Conservation (phyloP, 2,113 vertebrate genomes). For the Engraulis encrasicolus region DNA sequence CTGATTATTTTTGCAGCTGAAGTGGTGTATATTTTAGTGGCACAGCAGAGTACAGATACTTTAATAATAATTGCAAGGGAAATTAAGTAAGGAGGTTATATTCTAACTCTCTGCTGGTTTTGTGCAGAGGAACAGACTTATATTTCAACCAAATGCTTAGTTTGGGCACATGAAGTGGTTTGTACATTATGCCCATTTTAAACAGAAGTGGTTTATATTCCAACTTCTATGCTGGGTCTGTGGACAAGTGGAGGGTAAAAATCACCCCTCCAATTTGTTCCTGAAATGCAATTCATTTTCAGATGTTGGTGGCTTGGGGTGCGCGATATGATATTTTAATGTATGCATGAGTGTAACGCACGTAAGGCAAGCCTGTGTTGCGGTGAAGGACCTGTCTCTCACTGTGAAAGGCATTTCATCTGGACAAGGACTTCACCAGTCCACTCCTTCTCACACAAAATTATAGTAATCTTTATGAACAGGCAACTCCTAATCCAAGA, state of each 20-base stretch:
- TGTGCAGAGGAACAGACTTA: background rate
- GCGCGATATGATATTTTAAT: background rate
- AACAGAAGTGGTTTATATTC: too few species aligned
- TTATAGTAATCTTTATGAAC: conserved; percentile 16
- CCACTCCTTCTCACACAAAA: conserved; percentile 9
- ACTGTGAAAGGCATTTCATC: background rate
- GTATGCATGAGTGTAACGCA: background rate
- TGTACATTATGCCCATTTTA: too few species aligned
- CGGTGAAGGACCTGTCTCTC: background rate
- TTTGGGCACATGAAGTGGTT: too few species aligned
- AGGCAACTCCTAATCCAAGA: conserved; percentile 13
- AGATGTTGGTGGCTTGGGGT: background rate
- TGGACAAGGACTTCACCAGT: background rate
- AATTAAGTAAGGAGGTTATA: too few species aligned
- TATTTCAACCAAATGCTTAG: too few species aligned
- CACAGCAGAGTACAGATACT: too few species aligned
- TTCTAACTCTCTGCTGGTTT: background rate
- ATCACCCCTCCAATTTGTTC: background rate
- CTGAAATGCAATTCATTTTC: background rate
- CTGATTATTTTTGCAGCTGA: too few species aligned
- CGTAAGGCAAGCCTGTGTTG: background rate
- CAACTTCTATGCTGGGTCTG: background rate
- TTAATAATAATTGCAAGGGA: too few species aligned
- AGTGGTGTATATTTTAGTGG: too few species aligned
- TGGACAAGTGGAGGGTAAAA: background rate